A percentile compares a stretch with the other conserved stretches of the same genome.
These are phyloP conservation scores for Drosophila carrolli DNA, from an alignment of 1,140 invertebrate species.

Conservation along the genomic window DNA sequence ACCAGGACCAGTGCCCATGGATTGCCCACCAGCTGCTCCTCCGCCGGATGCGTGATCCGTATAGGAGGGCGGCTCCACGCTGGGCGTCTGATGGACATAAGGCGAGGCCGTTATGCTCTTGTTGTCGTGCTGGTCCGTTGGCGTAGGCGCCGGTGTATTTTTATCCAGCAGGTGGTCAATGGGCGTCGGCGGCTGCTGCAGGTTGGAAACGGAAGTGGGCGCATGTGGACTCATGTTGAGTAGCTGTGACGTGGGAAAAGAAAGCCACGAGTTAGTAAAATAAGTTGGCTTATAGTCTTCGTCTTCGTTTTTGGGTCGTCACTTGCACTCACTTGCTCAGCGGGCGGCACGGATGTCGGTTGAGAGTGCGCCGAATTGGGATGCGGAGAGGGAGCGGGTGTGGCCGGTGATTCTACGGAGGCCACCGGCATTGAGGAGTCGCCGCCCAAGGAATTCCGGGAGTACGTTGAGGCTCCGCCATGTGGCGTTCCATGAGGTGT, in stretches of 20 bases:
- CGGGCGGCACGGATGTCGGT: conserved; percentile 89
- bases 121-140: conserved; percentile 83
- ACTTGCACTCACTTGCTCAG: conserved; percentile 87
- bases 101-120: conserved; percentile 83
- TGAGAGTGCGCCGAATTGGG: conserved; percentile 90
- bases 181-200: conserved; percentile 81
- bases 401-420: conserved; percentile 89
- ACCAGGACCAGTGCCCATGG: conserved; percentile 38
- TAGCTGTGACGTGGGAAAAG: conserved; percentile 39
- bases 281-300: neutral
- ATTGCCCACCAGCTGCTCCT: conserved; percentile 1
- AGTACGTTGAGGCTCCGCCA: conserved; percentile 87
- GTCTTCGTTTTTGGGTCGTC: conserved; percentile 85
- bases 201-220: conserved; percentile 82
- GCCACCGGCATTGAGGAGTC: conserved; percentile 85
- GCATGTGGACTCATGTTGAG: conserved; percentile 80
- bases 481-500: conserved; percentile 71
- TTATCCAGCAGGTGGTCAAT: conserved; percentile 83
- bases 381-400: conserved; percentile 90
- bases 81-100: conserved; percentile 80
- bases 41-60: conserved; percentile 32
- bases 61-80: conserved; percentile 79
- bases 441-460: conserved; percentile 87
- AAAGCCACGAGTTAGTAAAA: conserved; percentile 4
- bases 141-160: conserved; percentile 83